Evolutionary conservation across 2,888 invertebrate genomes (phyloP).

Genomic region (Ormyrus pomaceus): DNA sequence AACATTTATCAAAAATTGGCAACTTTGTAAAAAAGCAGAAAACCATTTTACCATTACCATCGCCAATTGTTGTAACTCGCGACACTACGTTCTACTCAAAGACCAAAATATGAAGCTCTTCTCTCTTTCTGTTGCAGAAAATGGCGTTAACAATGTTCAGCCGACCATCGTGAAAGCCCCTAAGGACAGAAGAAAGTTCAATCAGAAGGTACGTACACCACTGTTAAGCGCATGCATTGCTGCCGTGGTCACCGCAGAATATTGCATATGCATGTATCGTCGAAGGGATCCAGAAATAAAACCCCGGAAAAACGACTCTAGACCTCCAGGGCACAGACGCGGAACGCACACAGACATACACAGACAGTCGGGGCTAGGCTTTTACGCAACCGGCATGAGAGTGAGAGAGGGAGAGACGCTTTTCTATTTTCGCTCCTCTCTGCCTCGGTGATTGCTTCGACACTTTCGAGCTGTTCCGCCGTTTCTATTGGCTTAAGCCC

Average conservation of each 20-base stretch:
- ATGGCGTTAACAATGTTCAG: conserved; percentile 68
- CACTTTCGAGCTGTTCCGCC: background rate
- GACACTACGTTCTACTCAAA: too few relatives aligned
- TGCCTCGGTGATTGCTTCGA: background rate
- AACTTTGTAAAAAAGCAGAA: too few relatives aligned
- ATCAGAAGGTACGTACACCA: conserved; percentile 75
- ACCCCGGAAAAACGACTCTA: conserved; percentile 22
- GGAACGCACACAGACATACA: background rate
- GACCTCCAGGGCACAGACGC: conserved; percentile 32
- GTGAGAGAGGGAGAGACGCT: conserved; percentile 5
- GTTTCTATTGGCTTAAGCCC: background rate
- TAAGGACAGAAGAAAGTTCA: conserved; percentile 77
- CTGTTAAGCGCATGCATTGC: background rate
- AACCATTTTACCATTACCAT: too few relatives aligned
- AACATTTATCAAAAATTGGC: too few relatives aligned
- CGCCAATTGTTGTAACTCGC: too few relatives aligned
- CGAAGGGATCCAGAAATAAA: conserved; percentile 34
- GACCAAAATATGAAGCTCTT: too few relatives aligned
- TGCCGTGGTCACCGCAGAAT: background rate
- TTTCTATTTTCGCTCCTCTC: conserved; percentile 49
- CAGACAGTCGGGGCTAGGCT: too few relatives aligned
- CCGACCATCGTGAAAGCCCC: conserved; percentile 76
- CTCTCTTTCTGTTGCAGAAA: conserved; percentile 67
- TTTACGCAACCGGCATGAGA: conserved; percentile 38
- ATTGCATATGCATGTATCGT: background rate